Evolutionary conservation across 2,113 vertebrate species (phyloP).

Genomic region (Steatornis caripensis): DNA sequence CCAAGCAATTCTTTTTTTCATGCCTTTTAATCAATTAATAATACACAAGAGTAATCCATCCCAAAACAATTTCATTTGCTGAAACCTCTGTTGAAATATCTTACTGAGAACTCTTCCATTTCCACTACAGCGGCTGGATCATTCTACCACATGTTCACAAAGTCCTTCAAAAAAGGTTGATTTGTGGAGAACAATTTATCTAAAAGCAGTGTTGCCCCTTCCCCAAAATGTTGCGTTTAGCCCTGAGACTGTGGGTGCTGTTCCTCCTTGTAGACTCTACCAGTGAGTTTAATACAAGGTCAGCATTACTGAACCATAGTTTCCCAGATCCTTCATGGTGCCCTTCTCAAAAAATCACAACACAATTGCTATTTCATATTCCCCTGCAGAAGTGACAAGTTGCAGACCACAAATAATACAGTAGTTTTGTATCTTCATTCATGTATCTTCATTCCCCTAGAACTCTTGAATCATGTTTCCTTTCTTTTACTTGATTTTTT

Average conservation of each 20-base stretch:
- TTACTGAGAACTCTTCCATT: not conserved
- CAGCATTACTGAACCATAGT: not conserved
- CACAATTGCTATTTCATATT: not conserved
- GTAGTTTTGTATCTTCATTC: not conserved
- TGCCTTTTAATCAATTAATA: not conserved
- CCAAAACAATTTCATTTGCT: not conserved
- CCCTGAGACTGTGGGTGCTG: not conserved
- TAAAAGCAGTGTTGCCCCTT: not conserved
- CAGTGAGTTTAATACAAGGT: not conserved
- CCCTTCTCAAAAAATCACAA: not conserved
- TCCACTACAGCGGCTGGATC: not conserved
- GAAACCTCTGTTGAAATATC: not conserved
- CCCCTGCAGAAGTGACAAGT: not conserved
- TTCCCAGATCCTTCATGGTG: not conserved
- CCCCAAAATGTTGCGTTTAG: not conserved
- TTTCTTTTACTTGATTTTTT: not conserved
- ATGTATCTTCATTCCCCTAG: not conserved
- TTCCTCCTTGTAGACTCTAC: not conserved
- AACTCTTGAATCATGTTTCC: not conserved
- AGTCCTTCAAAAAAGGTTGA: not conserved
- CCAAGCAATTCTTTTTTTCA: not conserved
- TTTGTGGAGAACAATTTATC: not conserved
- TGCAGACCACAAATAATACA: not conserved
- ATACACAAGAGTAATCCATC: not conserved
- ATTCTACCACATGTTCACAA: not conserved